Evolutionary conservation across 2,113 vertebrate species (phyloP).

Genomic region (Cathartes aura): DNA sequence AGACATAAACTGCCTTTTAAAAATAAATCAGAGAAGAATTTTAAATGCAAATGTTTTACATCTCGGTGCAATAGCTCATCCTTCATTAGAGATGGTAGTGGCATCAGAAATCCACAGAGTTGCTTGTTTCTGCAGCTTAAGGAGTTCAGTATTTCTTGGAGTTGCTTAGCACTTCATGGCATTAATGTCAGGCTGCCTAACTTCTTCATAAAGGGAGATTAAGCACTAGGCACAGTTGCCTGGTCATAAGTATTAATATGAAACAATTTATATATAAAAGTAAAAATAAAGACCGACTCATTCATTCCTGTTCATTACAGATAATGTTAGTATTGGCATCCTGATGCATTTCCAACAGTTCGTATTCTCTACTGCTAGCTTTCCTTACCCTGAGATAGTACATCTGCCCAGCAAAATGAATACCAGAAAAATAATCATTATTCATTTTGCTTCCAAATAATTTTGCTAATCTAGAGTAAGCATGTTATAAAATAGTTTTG

Average conservation of each 20-base stretch:
- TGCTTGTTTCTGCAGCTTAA: not conserved
- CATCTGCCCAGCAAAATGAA: not conserved
- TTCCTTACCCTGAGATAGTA: not conserved
- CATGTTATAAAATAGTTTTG: not conserved
- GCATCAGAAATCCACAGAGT: not conserved
- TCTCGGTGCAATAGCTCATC: not conserved
- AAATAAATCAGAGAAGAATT: not conserved
- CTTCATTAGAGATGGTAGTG: not conserved
- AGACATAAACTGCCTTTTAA: conserved; percentile 7
- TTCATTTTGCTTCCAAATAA: not conserved
- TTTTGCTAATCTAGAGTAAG: not conserved
- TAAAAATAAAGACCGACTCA: not conserved
- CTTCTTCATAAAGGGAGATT: not conserved
- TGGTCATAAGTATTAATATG: not conserved
- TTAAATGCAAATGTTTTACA: conserved; percentile 10
- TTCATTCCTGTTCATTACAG: not conserved
- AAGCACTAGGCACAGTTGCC: not conserved
- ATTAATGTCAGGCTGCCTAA: not conserved
- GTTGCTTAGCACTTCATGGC: not conserved
- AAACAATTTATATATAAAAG: not conserved
- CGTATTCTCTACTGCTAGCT: not conserved
- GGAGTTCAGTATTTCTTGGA: not conserved
- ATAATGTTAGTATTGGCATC: not conserved
- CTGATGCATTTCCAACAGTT: not conserved
- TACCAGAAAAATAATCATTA: not conserved